Conservation (phyloP, 1,140 invertebrate species). For the Andrena cerasifolii region DNA sequence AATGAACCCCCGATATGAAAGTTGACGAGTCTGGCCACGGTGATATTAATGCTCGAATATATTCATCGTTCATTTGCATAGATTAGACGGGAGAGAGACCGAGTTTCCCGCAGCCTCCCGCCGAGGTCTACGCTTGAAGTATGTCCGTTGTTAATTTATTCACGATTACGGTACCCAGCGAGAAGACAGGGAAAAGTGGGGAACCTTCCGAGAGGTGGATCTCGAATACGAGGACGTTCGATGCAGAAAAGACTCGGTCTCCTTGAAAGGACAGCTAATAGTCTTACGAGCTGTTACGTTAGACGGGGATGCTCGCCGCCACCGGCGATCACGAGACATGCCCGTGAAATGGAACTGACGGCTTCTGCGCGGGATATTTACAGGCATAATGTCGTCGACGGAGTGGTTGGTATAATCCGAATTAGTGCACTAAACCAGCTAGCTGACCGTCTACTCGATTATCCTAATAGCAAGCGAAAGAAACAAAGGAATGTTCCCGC, state of each 20-base stretch:
- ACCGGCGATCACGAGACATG: conserved; percentile 15
- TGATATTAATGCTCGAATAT: conserved; percentile 6
- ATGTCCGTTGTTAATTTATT: conserved; percentile 28
- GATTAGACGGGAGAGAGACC: neutral
- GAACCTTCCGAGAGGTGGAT: neutral
- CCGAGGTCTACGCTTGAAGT: neutral
- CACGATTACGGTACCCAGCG: neutral
- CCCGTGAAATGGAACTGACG: conserved; percentile 24
- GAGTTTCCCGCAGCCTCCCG: neutral
- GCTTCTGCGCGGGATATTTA: conserved; percentile 6
- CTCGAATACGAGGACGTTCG: neutral
- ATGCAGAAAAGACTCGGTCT: conserved; percentile 8
- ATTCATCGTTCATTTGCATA: conserved; percentile 25
- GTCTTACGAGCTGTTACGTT: conserved; percentile 22
- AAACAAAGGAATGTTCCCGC: neutral
- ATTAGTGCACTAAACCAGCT: conserved; percentile 14
- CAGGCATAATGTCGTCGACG: neutral
- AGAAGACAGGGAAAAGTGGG: neutral
- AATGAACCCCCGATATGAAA: neutral
- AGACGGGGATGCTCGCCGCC: conserved; percentile 7
- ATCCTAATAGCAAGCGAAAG: neutral
- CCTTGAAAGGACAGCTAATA: conserved; percentile 31
- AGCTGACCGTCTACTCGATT: neutral
- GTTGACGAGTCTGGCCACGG: neutral
- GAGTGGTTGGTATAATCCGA: conserved; percentile 8